These are phyloP conservation scores for Scatophagus argus DNA, from an alignment of 2,113 vertebrate genomes.

Conservation along the genomic window DNA sequence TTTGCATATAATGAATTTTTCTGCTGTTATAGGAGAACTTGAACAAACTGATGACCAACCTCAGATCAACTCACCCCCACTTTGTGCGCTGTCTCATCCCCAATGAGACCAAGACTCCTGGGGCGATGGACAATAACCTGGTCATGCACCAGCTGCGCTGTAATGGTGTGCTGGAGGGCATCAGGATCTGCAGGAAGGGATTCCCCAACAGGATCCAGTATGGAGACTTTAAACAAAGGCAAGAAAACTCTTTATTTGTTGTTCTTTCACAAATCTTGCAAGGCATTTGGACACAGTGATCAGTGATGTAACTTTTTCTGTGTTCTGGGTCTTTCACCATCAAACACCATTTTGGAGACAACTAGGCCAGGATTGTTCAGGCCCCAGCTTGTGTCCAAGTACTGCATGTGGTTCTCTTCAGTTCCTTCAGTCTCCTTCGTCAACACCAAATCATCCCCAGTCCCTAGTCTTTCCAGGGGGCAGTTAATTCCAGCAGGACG, in stretches of 20 bases:
- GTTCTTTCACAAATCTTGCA: neutral
- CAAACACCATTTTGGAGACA: no score
- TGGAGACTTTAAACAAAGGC: constrained; percentile 65
- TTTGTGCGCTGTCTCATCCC: constrained; percentile 63
- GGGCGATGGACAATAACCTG: constrained; percentile 61
- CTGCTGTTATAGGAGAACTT: constrained; percentile 49
- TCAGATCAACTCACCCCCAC: constrained; percentile 62
- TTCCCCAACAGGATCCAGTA: constrained; percentile 74
- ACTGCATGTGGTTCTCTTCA: neutral
- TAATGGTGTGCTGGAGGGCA: constrained; percentile 72
- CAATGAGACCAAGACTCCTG: constrained; percentile 60
- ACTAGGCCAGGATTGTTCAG: neutral
- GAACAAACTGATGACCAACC: constrained; percentile 65
- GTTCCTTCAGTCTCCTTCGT: neutral
- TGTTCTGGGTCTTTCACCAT: no score
- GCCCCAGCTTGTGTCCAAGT: neutral
- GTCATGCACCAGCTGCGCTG: constrained; percentile 76
- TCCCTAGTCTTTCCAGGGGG: neutral
- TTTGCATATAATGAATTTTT: neutral
- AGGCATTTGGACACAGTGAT: neutral
- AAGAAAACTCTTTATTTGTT: neutral
- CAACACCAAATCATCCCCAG: neutral
- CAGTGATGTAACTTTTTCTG: no score
- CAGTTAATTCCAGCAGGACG: neutral
- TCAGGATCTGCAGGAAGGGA: constrained; percentile 71